These are phyloP conservation scores for Macropus fuliginosus DNA, from an alignment of 2,797 vertebrate species.

Conservation along the genomic window DNA sequence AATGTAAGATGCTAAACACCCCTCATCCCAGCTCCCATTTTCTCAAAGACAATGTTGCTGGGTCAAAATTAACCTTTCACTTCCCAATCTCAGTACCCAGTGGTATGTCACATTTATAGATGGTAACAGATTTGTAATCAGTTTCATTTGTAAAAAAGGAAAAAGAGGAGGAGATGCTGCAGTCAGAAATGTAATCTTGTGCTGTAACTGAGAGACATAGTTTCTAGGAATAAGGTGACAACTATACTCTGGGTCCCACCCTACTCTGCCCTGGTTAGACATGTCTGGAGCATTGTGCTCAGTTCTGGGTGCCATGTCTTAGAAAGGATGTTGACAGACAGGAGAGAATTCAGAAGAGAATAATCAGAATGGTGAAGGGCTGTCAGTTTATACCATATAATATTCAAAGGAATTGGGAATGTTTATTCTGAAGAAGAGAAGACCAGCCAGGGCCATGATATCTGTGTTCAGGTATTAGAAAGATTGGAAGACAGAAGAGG, in stretches of 20 bases:
- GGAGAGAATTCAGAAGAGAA: neutral
- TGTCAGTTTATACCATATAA: neutral
- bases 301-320: neutral
- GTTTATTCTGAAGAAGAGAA: neutral
- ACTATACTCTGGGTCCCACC: neutral
- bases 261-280: neutral
- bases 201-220: neutral
- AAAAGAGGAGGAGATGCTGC: neutral
- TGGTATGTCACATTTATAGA: neutral
- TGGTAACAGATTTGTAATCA: constrained; percentile 48
- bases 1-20: constrained; percentile 61
- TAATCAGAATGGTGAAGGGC: neutral
- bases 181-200: neutral
- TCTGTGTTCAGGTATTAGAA: neutral
- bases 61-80: constrained; percentile 7
- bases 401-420: neutral
- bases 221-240: neutral
- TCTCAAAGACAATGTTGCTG: neutral
- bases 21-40: neutral
- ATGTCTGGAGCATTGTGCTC: neutral
- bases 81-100: constrained; percentile 39
- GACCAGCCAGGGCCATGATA: neutral
- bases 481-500: neutral
- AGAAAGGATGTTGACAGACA: neutral
- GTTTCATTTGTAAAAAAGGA: constrained; percentile 33